These are phyloP conservation scores for Ptychoptera albimana DNA, from an alignment of 2,888 invertebrate species.

Conservation along the genomic window DNA sequence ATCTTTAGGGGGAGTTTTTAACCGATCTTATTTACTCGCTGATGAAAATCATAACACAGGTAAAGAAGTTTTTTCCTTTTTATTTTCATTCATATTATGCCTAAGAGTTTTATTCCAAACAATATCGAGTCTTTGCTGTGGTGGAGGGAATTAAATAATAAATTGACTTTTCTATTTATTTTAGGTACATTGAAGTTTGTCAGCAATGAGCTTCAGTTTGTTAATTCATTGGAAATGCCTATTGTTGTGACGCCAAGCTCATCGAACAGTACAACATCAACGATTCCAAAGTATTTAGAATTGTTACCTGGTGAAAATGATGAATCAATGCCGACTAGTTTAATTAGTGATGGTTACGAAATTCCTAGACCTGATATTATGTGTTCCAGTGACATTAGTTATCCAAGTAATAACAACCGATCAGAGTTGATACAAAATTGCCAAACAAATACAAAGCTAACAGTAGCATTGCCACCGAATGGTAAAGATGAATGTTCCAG, in stretches of 20 bases:
- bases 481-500: conserved; percentile 5
- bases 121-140: not conserved
- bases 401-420: not conserved
- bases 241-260: conserved; percentile 1
- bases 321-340: conserved; percentile 13
- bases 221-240: conserved; percentile 10
- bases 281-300: conserved; percentile 45
- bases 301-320: conserved; percentile 41
- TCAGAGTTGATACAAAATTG: conserved; percentile 11
- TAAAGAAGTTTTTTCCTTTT: conserved; percentile 6
- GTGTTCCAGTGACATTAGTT: not conserved
- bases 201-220: conserved; percentile 1
- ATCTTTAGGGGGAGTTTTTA: conserved; percentile 54
- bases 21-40: conserved; percentile 55
- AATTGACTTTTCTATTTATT: conserved; percentile 3
- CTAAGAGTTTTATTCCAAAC: not conserved
- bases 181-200: conserved; percentile 9
- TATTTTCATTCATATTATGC: not conserved
- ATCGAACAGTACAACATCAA: conserved; percentile 1
- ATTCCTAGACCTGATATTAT: conserved; percentile 9
- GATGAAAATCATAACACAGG: conserved; percentile 43
- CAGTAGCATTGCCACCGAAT: conserved; percentile 8
- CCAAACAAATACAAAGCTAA: conserved; percentile 10
- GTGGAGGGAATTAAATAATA: not conserved
- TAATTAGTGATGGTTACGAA: conserved; percentile 12